Percentiles rank a stretch among this genome's conserved stretches.
phyloP scores from a whole-genome alignment of 2,888 invertebrate species.

The Caenorhabditis sp. region DNA sequence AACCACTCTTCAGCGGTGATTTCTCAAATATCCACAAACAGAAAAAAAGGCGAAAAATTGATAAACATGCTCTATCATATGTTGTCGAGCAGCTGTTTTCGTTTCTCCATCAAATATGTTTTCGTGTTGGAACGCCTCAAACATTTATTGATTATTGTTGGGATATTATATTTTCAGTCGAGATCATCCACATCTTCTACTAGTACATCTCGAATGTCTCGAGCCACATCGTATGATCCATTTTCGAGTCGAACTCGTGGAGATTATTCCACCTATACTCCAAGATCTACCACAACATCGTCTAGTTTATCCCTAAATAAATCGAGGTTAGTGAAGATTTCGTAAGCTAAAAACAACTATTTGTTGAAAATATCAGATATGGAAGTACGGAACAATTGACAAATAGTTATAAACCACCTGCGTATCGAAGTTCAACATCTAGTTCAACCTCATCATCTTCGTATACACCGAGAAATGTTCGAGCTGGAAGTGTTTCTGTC shows the following conservation, averaged over 20 bases:
- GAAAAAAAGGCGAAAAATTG: too few species aligned
- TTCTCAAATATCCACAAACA: too few species aligned
- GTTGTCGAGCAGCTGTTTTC: too few species aligned
- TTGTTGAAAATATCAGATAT: constrained; percentile 14
- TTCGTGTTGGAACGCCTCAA: background rate
- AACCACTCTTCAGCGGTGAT: too few species aligned
- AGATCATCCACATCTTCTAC: background rate
- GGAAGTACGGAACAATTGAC: constrained; percentile 33
- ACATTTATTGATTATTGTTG: background rate
- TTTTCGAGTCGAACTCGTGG: constrained; percentile 26
- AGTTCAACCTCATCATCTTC: constrained; percentile 10
- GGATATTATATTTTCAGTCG: background rate
- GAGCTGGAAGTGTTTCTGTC: constrained; percentile 35
- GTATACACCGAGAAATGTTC: constrained; percentile 27
- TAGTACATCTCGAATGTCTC: constrained; percentile 31
- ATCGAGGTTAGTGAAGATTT: background rate
- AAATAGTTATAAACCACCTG: constrained; percentile 25
- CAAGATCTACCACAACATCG: constrained; percentile 2
- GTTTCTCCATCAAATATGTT: too few species aligned
- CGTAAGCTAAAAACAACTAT: background rate
- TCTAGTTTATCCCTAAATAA: constrained; percentile 2
- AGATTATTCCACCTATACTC: constrained; percentile 6
- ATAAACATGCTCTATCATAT: too few species aligned
- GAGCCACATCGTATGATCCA: constrained; percentile 47
- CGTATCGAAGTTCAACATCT: constrained; percentile 15